Evolutionary conservation across 2,113 vertebrate genomes (phyloP).

Genomic region (Misgurnus mizolepis): DNA sequence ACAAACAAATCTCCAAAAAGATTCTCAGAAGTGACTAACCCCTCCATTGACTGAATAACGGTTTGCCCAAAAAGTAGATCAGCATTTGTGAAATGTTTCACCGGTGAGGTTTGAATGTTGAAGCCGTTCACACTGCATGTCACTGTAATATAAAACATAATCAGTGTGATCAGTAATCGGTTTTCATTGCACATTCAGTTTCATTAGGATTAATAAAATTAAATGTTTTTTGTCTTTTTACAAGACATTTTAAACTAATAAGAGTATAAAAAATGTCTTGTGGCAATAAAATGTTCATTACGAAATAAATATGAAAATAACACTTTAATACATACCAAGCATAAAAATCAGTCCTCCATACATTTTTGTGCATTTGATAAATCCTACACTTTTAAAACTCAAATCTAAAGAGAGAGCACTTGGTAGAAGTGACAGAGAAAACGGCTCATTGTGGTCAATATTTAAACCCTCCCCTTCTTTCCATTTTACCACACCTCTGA

Average conservation of each 20-base stretch:
- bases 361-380: constrained; percentile 3
- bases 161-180: background rate
- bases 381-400: background rate
- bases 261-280: background rate
- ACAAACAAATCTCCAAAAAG: background rate
- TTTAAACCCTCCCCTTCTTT: background rate
- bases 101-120: no score
- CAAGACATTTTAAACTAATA: background rate
- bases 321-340: constrained; percentile 11
- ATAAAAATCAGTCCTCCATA: constrained; percentile 1
- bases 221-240: background rate
- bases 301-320: no score
- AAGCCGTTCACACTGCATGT: background rate
- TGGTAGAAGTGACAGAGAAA: background rate
- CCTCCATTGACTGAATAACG: no score
- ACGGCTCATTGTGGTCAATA: background rate
- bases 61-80: no score
- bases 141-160: constrained; percentile 42
- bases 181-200: background rate
- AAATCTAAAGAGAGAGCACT: background rate
- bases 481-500: background rate
- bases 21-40: no score
- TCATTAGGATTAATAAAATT: background rate
- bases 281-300: background rate
- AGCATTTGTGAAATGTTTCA: no score